These are phyloP conservation scores for Pteropus alecto DNA, from an alignment of 2,113 vertebrate species.

Conservation along the genomic window DNA sequence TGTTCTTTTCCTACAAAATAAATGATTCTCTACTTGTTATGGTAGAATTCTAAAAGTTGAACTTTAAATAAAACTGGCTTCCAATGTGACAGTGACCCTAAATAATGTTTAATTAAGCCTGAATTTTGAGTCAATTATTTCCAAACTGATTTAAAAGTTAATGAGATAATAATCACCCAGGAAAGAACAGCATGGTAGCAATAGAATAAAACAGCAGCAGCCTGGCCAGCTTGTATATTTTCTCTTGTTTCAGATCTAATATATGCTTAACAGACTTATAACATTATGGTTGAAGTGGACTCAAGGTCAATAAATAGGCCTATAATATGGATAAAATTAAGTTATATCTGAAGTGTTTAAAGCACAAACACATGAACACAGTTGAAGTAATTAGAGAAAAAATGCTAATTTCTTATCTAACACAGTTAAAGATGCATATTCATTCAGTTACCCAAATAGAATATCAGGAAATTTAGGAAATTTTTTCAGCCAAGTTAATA, in stretches of 20 bases:
- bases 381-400: conserved; percentile 22
- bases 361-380: conserved; percentile 17
- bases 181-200: conserved; percentile 49
- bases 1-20: conserved; percentile 28
- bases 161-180: conserved; percentile 65
- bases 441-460: neutral
- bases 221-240: neutral
- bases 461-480: conserved; percentile 32
- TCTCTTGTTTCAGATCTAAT: conserved; percentile 31
- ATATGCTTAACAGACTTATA: conserved; percentile 48
- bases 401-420: conserved; percentile 40
- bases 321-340: neutral
- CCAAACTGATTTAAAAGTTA: conserved; percentile 62
- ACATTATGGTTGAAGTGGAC: conserved; percentile 24
- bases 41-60: conserved; percentile 34
- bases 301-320: conserved; percentile 38
- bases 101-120: conserved; percentile 67
- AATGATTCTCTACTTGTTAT: neutral
- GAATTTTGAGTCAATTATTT: conserved; percentile 66
- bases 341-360: conserved; percentile 42
- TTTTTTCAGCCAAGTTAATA: conserved; percentile 39
- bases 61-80: conserved; percentile 57
- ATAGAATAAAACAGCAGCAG: conserved; percentile 22
- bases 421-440: neutral
- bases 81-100: conserved; percentile 51